A percentile compares a stretch with the other conserved stretches of the same genome.
These are phyloP conservation scores for Hymenopus coronatus DNA, from an alignment of 2,888 invertebrate genomes.

Conservation along the genomic window DNA sequence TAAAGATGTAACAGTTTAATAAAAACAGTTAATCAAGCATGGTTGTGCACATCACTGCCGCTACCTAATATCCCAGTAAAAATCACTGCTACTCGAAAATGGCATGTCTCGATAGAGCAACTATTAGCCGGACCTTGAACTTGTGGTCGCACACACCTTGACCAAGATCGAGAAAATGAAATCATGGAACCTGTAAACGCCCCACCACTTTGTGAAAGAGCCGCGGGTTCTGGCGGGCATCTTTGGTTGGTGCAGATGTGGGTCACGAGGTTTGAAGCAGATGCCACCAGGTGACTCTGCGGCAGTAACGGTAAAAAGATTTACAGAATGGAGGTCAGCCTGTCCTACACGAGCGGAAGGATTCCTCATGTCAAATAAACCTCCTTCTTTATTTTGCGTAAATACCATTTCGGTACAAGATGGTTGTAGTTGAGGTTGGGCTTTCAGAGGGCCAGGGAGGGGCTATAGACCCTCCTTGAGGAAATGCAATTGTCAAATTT, in stretches of 20 bases:
- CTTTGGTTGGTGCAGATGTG: background rate
- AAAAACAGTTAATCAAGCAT: background rate
- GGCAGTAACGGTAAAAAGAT: background rate
- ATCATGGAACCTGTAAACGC: background rate
- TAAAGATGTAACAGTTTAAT: background rate
- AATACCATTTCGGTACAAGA: background rate
- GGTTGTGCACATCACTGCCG: background rate
- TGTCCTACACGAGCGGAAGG: background rate
- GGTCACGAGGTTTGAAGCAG: background rate
- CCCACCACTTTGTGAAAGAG: background rate
- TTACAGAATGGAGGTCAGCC: background rate
- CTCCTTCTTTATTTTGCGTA: background rate
- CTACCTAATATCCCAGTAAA: background rate
- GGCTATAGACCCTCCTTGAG: too few species aligned
- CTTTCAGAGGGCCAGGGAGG: too few species aligned
- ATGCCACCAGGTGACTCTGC: background rate
- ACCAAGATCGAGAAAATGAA: conserved; percentile 6
- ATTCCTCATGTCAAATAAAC: background rate
- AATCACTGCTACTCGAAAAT: background rate
- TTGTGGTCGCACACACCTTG: background rate
- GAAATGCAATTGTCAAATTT: too few species aligned
- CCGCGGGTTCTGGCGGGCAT: background rate
- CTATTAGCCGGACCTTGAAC: background rate
- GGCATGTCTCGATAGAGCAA: background rate
- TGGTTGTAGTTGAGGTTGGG: too few species aligned